Percentiles rank a stretch among this genome's conserved stretches.
Conservation (phyloP, 1,140 invertebrate genomes). For the Papilio polytes region DNA sequence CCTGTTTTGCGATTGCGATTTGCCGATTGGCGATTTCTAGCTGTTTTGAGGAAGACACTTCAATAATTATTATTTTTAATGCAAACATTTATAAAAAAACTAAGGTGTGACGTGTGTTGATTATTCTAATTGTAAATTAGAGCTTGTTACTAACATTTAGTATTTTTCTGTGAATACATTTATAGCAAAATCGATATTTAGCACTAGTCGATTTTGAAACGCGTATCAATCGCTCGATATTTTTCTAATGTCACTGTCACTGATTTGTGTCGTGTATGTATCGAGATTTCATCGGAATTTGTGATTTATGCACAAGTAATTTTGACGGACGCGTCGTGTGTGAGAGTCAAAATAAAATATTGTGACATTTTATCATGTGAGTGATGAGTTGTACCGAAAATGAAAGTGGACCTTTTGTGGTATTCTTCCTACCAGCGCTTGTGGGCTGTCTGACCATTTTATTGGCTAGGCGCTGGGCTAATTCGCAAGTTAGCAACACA, state of each 20-base stretch:
- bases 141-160: neutral
- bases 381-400: constrained; percentile 84
- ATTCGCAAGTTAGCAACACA: constrained; percentile 74
- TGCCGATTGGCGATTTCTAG: too few relatives aligned
- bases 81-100: too few relatives aligned
- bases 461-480: constrained; percentile 79
- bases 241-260: constrained; percentile 15
- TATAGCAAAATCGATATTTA: neutral
- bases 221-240: neutral
- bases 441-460: constrained; percentile 81
- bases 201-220: neutral
- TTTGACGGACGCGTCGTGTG: constrained; percentile 44
- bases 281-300: neutral
- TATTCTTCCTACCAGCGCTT: constrained; percentile 82
- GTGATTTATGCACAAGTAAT: constrained; percentile 25
- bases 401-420: constrained; percentile 83
- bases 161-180: neutral
- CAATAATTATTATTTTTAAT: too few relatives aligned
- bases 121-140: too few relatives aligned
- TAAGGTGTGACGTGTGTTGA: too few relatives aligned
- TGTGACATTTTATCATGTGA: constrained; percentile 80
- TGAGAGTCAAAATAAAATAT: constrained; percentile 59
- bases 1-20: too few relatives aligned
- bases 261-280: neutral
- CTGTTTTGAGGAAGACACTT: too few relatives aligned